Conservation (phyloP, 2,113 vertebrate species). For the Amia ocellicauda region DNA sequence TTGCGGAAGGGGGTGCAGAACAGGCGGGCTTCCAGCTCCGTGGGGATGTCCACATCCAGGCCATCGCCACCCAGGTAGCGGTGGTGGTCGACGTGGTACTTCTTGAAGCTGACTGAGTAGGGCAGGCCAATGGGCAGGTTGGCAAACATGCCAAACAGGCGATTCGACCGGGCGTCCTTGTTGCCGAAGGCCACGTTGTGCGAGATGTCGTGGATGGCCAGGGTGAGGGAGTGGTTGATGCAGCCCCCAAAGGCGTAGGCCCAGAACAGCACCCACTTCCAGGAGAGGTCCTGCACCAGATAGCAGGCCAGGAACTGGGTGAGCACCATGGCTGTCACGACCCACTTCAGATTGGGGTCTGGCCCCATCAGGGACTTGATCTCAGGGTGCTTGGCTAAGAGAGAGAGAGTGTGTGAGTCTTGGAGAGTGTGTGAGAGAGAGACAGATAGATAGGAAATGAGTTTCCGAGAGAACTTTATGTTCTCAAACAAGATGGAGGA, state of each 20-base stretch:
- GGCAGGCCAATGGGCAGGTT: slow-evolving; percentile 36
- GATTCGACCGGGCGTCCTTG: slow-evolving; percentile 27
- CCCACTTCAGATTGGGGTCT: slow-evolving; percentile 33
- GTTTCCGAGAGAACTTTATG: too few species aligned
- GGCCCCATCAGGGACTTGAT: slow-evolving; percentile 35
- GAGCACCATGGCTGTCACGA: slow-evolving; percentile 29
- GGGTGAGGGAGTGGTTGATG: slow-evolving; percentile 30
- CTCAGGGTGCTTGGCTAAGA: slow-evolving; percentile 34
- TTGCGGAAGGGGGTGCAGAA: slow-evolving; percentile 27
- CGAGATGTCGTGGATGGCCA: slow-evolving; percentile 39
- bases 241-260: slow-evolving; percentile 31
- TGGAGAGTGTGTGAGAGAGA: too few species aligned
- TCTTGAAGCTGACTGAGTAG: slow-evolving; percentile 33
- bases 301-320: slow-evolving; percentile 29
- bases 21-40: slow-evolving; percentile 17
- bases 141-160: slow-evolving; percentile 32
- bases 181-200: slow-evolving; percentile 37
- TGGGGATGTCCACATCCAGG: slow-evolving; percentile 29
- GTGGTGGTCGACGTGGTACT: slow-evolving; percentile 38
- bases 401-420: not conserved
- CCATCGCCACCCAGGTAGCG: slow-evolving; percentile 27
- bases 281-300: slow-evolving; percentile 27
- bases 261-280: slow-evolving; percentile 39
- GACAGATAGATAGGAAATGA: not conserved
- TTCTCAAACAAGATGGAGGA: too few species aligned